Percentiles rank a stretch among this genome's conserved stretches.
Conservation (phyloP, 2,113 vertebrate genomes). For the Drymodes brunneopygia region DNA sequence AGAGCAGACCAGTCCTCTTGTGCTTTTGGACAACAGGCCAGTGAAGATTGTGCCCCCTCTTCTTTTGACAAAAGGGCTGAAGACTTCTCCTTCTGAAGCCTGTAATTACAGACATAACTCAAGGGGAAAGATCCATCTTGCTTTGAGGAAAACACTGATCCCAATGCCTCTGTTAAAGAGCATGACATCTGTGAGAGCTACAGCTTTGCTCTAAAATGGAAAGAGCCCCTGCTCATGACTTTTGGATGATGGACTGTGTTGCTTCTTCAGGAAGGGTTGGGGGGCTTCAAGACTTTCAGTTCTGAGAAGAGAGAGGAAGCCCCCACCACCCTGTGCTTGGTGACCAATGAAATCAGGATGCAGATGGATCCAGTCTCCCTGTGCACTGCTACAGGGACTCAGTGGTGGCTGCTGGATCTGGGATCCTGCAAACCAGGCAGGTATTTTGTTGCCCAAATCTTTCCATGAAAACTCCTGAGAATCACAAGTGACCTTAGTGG, state of each 20-base stretch:
- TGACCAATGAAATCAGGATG: neutral
- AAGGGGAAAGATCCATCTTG: accelerated
- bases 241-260: neutral
- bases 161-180: neutral
- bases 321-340: neutral
- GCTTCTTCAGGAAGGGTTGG: neutral
- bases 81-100: neutral
- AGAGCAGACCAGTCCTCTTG: neutral
- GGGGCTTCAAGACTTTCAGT: neutral
- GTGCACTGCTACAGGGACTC: neutral
- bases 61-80: neutral
- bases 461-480: neutral
- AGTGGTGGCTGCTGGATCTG: neutral
- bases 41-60: neutral
- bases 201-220: neutral
- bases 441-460: neutral
- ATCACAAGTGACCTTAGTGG: neutral
- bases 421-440: neutral
- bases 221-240: neutral
- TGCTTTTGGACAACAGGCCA: neutral
- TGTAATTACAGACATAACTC: neutral
- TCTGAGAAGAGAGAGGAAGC: neutral
- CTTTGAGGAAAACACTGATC: neutral
- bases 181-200: neutral
- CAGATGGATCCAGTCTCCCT: neutral